Percentiles rank a stretch among this genome's conserved stretches.
Conservation (phyloP, 2,797 vertebrate species). For the Muscicapa striata region DNA sequence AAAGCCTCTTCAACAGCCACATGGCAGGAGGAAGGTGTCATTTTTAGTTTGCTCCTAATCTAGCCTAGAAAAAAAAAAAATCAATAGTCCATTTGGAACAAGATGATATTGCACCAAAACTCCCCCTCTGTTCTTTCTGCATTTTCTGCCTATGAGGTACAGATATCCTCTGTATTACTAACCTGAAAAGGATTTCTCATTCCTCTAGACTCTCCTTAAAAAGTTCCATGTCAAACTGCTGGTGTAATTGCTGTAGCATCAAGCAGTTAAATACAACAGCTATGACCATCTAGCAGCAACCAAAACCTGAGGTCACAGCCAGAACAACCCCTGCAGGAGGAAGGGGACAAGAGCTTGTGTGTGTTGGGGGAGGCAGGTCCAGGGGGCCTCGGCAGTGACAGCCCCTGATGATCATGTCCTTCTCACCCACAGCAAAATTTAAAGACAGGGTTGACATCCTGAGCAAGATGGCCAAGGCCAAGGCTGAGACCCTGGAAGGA, state of each 20-base stretch:
- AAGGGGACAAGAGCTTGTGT: fast-evolving
- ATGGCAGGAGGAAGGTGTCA: not conserved
- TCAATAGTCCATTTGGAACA: not conserved
- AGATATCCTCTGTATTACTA: not conserved
- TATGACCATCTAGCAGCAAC: not conserved
- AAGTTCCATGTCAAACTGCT: not conserved
- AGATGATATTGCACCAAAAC: not conserved
- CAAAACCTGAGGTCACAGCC: not conserved
- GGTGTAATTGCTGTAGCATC: not conserved
- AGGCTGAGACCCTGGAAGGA: slow-evolving; percentile 63
- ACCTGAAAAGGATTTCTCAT: not conserved
- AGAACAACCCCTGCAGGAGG: not conserved
- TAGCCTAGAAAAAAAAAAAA: not conserved
- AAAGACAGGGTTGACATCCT: slow-evolving; percentile 86
- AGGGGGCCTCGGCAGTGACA: not conserved
- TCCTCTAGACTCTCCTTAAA: not conserved
- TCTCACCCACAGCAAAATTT: slow-evolving; percentile 85
- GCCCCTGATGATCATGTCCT: not conserved
- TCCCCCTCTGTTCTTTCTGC: not conserved
- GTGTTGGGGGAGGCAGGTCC: not conserved
- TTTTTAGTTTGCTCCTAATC: not conserved
- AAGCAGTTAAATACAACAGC: not conserved
- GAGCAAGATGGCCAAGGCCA: slow-evolving; percentile 82
- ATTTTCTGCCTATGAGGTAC: not conserved
- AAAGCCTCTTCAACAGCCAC: not conserved